These are phyloP conservation scores for Hexactinellida sp. DNA, from an alignment of 37 sponge, comb jelly and placozoan genomes.

Conservation along the genomic window DNA sequence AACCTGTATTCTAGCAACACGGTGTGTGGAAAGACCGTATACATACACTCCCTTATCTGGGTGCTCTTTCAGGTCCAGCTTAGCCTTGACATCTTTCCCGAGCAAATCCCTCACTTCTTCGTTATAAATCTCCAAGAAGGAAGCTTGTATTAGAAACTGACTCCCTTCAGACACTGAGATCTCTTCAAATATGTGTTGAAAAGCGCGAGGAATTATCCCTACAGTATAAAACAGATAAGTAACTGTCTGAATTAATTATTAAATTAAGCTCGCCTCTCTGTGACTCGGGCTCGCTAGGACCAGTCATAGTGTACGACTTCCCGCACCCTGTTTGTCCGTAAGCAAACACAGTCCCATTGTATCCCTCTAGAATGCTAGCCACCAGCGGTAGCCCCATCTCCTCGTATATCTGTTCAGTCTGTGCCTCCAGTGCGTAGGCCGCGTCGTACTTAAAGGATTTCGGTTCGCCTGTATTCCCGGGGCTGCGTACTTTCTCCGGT, in stretches of 20 bases:
- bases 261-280: conserved; percentile 41
- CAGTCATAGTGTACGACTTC: conserved; percentile 91
- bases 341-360: conserved; percentile 90
- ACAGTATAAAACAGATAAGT: not conserved
- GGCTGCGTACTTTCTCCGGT: conserved; percentile 24
- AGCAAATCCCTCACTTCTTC: conserved; percentile 89
- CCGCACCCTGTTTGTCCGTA: conserved; percentile 99
- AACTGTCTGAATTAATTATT: not conserved
- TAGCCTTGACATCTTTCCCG: conserved; percentile 61
- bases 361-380: conserved; percentile 77
- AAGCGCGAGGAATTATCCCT: conserved; percentile 73
- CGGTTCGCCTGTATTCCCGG: conserved; percentile 20
- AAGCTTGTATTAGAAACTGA: conserved; percentile 67
- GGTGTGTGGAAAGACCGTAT: conserved; percentile 57
- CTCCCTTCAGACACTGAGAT: conserved; percentile 39
- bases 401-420: conserved; percentile 77
- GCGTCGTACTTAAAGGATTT: conserved; percentile 90
- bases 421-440: conserved; percentile 54
- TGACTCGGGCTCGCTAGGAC: conserved; percentile 51
- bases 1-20: conserved; percentile 26
- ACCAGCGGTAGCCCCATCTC: conserved; percentile 88
- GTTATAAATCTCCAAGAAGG: conserved; percentile 94
- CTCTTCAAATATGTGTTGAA: conserved; percentile 83
- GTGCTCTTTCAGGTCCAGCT: conserved; percentile 74
- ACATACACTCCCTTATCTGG: conserved; percentile 85